These are phyloP conservation scores for Polydrusus tereticollis DNA, from an alignment of 2,888 invertebrate genomes.

Conservation along the genomic window DNA sequence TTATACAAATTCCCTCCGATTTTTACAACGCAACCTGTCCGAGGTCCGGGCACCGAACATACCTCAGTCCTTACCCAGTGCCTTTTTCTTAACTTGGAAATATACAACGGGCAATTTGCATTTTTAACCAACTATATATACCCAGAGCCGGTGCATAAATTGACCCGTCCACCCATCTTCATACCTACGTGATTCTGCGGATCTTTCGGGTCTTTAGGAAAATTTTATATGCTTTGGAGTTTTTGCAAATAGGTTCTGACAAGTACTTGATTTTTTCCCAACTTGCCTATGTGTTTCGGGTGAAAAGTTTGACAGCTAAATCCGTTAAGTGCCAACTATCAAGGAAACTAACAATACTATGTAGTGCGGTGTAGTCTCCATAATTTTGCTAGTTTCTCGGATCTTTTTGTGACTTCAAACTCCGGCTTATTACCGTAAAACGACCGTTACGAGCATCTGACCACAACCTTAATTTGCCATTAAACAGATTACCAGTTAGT, in stretches of 20 bases:
- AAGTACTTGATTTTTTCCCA: not conserved
- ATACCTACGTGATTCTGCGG: constrained; percentile 3
- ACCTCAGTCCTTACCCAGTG: constrained; percentile 10
- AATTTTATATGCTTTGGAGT: constrained; percentile 14
- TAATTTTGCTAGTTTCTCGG: no score
- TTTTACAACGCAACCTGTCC: constrained; percentile 14
- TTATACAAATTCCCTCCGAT: constrained; percentile 33
- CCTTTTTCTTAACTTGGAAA: constrained; percentile 38
- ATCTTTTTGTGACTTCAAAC: no score
- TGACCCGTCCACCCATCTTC: constrained; percentile 29
- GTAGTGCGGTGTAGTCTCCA: no score
- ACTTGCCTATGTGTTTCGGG: no score
- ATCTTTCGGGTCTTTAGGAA: not conserved
- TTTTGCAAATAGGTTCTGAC: constrained; percentile 7
- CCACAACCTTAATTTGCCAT: no score
- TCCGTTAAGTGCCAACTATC: no score
- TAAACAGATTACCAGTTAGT: no score
- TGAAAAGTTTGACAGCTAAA: no score
- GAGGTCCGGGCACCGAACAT: constrained; percentile 22
- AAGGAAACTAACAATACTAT: no score
- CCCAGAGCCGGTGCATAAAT: constrained; percentile 37
- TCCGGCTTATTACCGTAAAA: no score
- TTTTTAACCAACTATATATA: constrained; percentile 45
- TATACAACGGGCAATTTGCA: constrained; percentile 44
- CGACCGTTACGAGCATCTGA: no score